A percentile compares a stretch with the other conserved stretches of the same genome.
Conservation (phyloP, 1,140 invertebrate genomes). For the Drosophila subpulchrella region DNA sequence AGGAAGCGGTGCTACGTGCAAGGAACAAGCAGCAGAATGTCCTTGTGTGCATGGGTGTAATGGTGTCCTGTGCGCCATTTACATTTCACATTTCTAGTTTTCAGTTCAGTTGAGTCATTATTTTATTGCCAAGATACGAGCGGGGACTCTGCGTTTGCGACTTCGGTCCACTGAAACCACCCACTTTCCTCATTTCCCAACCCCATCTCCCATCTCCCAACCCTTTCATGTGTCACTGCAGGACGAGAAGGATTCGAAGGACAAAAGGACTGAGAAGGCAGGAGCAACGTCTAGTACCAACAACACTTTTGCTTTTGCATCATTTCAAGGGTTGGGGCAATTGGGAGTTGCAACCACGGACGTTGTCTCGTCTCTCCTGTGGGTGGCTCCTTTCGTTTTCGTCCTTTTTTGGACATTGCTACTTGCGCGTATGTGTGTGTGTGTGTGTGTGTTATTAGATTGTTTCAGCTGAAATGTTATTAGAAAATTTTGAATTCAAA, state of each 20-base stretch:
- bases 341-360: constrained; percentile 26
- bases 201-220: background rate
- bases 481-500: constrained; percentile 83
- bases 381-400: constrained; percentile 71
- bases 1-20: constrained; percentile 50
- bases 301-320: constrained; percentile 76
- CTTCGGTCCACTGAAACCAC: constrained; percentile 6
- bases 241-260: constrained; percentile 35
- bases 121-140: constrained; percentile 82
- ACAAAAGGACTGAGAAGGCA: constrained; percentile 3
- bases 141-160: constrained; percentile 51
- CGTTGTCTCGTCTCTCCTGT: constrained; percentile 48
- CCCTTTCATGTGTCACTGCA: constrained; percentile 41
- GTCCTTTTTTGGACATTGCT: constrained; percentile 57
- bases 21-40: constrained; percentile 49
- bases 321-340: constrained; percentile 7
- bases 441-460: constrained; percentile 72
- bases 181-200: background rate
- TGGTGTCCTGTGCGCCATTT: constrained; percentile 75
- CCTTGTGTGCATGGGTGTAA: constrained; percentile 33
- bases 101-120: constrained; percentile 83
- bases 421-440: constrained; percentile 12
- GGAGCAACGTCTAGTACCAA: constrained; percentile 29
- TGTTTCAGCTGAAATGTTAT: constrained; percentile 82
- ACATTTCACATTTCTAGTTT: constrained; percentile 83